Evolutionary conservation across 2,888 invertebrate species (phyloP).

Genomic region (Drosophila ustulata): DNA sequence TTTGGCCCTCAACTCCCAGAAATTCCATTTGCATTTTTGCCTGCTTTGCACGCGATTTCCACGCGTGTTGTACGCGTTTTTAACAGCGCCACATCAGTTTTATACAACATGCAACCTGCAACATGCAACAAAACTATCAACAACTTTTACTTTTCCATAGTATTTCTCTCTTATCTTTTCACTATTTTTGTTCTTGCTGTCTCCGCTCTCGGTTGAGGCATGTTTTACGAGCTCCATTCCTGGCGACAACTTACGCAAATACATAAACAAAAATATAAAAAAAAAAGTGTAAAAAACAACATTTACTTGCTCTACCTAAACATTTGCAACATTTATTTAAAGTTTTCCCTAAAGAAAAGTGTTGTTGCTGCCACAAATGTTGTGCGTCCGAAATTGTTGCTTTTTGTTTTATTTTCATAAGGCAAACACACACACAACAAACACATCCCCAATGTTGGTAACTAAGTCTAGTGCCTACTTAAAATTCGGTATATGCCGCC

Average conservation of each 20-base stretch:
- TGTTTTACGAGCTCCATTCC: conserved; percentile 14
- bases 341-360: conserved; percentile 12
- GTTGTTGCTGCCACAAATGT: conserved; percentile 28
- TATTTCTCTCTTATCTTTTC: neutral
- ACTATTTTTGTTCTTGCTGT: neutral
- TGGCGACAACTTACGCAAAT: neutral
- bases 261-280: conserved; percentile 5
- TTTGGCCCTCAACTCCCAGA: neutral
- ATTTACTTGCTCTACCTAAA: conserved; percentile 11
- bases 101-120: conserved; percentile 37
- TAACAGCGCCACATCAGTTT: conserved; percentile 17
- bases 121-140: conserved; percentile 14
- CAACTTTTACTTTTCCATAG: conserved; percentile 15
- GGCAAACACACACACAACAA: conserved; percentile 4
- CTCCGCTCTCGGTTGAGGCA: conserved; percentile 16
- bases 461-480: conserved; percentile 10
- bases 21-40: conserved; percentile 12
- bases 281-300: neutral
- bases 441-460: neutral
- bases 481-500: conserved; percentile 26
- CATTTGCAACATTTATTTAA: conserved; percentile 18
- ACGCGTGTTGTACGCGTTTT: conserved; percentile 19
- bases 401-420: conserved; percentile 35
- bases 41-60: conserved; percentile 23
- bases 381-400: conserved; percentile 29